phyloP scores from a whole-genome alignment of 2,113 vertebrate genomes.

The Phycodurus eques region DNA sequence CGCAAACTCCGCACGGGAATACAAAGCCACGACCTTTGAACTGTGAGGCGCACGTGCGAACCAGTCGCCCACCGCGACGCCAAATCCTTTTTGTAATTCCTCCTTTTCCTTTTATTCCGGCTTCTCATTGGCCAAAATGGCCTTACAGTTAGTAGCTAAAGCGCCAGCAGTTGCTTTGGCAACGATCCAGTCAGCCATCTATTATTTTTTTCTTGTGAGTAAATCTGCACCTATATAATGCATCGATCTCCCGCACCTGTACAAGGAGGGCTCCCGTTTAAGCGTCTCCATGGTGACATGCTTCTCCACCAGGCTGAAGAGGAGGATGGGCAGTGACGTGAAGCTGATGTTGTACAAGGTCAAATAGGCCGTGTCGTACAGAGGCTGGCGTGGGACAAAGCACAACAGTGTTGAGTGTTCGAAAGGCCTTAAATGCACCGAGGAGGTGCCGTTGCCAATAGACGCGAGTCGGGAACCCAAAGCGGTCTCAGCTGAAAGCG shows the following conservation, averaged over 20 bases:
- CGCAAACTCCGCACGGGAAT: no score
- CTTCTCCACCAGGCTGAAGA: slow-evolving; percentile 94
- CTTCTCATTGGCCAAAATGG: no score
- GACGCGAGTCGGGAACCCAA: background rate
- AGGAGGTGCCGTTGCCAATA: background rate
- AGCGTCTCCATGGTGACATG: slow-evolving; percentile 86
- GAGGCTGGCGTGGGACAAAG: slow-evolving; percentile 77
- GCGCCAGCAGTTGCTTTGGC: no score
- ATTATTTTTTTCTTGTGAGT: background rate
- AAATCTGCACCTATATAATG: background rate
- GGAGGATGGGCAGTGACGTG: slow-evolving; percentile 95
- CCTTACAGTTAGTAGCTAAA: no score
- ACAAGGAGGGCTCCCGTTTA: slow-evolving; percentile 86
- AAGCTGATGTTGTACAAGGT: slow-evolving; percentile 99
- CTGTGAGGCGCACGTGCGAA: no score
- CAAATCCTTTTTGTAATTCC: no score
- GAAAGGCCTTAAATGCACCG: background rate
- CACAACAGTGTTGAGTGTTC: background rate
- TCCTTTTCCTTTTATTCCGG: no score
- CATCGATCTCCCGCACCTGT: slow-evolving; percentile 76
- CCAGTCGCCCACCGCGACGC: no score
- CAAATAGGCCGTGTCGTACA: slow-evolving; percentile 96
- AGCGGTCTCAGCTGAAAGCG: background rate
- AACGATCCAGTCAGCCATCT: no score
- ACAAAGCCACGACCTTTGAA: no score